These are phyloP conservation scores for Pantala flavescens DNA, from an alignment of 1,140 invertebrate genomes.

Conservation along the genomic window DNA sequence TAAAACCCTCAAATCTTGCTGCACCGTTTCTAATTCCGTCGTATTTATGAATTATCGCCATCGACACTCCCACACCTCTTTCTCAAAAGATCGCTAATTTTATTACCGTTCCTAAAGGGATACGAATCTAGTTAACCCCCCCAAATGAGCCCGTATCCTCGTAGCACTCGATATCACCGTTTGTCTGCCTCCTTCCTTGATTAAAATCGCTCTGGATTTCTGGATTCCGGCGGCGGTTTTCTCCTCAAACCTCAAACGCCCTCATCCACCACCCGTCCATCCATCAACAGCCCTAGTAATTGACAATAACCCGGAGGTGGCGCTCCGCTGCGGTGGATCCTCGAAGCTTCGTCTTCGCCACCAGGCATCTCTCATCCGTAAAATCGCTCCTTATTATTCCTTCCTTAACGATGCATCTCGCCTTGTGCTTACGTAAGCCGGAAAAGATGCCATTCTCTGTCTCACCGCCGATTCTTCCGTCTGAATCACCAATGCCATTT, in stretches of 20 bases:
- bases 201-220: background rate
- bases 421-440: background rate
- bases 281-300: background rate
- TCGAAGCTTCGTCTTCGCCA: background rate
- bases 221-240: background rate
- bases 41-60: too few species aligned
- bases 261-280: background rate
- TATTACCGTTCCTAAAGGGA: too few species aligned
- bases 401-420: conserved; percentile 1
- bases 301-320: background rate
- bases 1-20: too few species aligned
- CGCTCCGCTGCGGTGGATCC: background rate
- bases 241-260: background rate
- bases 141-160: too few species aligned
- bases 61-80: too few species aligned
- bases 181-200: background rate
- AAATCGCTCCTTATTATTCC: background rate
- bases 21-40: too few species aligned
- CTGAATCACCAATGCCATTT: too few species aligned
- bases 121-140: too few species aligned
- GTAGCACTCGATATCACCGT: too few species aligned
- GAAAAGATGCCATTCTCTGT: too few species aligned
- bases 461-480: too few species aligned
- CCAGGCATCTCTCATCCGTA: background rate
- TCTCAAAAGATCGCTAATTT: too few species aligned